phyloP scores from a whole-genome alignment of 2,888 invertebrate species.

The Ennomos fuscantarius region DNA sequence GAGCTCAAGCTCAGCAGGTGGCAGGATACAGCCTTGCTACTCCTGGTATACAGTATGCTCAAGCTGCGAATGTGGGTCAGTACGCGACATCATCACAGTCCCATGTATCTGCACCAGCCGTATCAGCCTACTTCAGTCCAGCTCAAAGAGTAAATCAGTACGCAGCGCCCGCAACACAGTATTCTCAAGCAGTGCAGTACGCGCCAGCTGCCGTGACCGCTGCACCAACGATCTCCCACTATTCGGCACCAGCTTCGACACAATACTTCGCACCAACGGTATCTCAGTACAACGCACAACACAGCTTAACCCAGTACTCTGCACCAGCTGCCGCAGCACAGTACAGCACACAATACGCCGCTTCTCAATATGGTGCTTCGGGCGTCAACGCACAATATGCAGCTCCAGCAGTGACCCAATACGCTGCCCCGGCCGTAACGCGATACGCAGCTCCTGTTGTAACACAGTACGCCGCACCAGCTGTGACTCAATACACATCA shows the following conservation, averaged over 20 bases:
- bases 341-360: conserved; percentile 48
- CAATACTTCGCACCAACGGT: conserved; percentile 49
- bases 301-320: conserved; percentile 51
- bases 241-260: conserved; percentile 34
- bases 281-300: conserved; percentile 55
- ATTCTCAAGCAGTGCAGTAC: conserved; percentile 33
- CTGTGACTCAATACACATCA: conserved; percentile 52
- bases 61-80: conserved; percentile 46
- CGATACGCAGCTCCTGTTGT: conserved; percentile 59
- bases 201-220: conserved; percentile 34
- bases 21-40: conserved; percentile 44
- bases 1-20: conserved; percentile 50
- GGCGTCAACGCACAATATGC: conserved; percentile 46
- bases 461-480: conserved; percentile 43
- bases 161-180: conserved; percentile 31
- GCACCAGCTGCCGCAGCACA: conserved; percentile 53
- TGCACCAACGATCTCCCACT: conserved; percentile 31
- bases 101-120: conserved; percentile 42
- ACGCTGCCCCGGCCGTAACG: conserved; percentile 39
- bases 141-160: conserved; percentile 27
- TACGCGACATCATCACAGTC: conserved; percentile 45
- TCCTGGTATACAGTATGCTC: conserved; percentile 57
- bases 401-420: conserved; percentile 44
- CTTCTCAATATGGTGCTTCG: conserved; percentile 57
- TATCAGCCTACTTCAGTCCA: conserved; percentile 51